Base-by-base conservation (phyloP, 2,797 vertebrate species). In the Salmo trutta region DNA sequence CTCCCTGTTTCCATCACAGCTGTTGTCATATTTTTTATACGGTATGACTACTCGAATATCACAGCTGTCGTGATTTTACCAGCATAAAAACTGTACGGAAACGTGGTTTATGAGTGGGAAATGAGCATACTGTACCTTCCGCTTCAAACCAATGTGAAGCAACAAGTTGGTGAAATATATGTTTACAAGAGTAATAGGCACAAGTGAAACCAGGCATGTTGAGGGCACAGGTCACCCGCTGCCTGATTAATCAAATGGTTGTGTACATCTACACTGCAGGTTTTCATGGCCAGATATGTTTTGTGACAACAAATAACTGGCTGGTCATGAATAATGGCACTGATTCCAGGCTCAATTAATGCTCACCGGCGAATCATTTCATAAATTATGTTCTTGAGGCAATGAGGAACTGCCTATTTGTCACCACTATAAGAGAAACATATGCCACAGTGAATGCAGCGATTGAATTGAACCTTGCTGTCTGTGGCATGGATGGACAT, bases 301-400 rank as follows among this genome's bases (percentile, higher is more conserved):
- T 51, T 53, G 77, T 87, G 89, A 84, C 84, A 91, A 88, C 53
- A 83, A 92, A 91, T 92, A 89, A 41, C 82, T 91, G 75, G 24
- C 51, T 33, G 73, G 52, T 82, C 88, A 77, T 87, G 87, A 91
- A 88, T 90, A 88, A 91, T 88, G 89, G 86, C 76, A 77, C 66
- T 77, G 82, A 79, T 85, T 83, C 84, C 68, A 81, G 81, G 66
- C 78, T 76, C 24, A 47, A 68, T 81, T 80, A 74, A 77, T 70
- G 77, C 84, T 84, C 75, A 77, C 70, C 17, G 16, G 74, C 79
- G 62, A 79, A 81, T 82, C 81, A 69, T 81, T 81, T 73, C 41
- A 90, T 89, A 85, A 83, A 85, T 87, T 76, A 3, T 47, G 17
- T 59, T 84, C 52, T 53, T 53, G 16, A 17, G 29, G 29, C 29